Evolutionary conservation across 2,113 vertebrate species (phyloP).

Genomic region (Alethe castanea): DNA sequence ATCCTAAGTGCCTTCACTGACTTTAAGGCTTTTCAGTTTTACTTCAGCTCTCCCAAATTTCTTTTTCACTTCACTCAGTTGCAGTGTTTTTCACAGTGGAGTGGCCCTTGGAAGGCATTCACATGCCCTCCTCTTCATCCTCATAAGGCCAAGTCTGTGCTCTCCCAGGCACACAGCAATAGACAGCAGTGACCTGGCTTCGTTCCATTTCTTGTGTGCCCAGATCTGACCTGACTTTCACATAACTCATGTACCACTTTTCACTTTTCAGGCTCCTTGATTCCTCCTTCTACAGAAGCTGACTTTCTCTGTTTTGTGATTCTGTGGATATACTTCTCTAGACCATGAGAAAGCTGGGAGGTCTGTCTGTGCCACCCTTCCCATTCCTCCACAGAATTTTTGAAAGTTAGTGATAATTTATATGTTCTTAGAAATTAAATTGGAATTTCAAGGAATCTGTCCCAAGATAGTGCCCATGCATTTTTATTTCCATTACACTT

Average conservation of each 20-base stretch:
- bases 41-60: neutral
- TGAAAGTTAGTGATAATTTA: neutral
- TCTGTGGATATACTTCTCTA: neutral
- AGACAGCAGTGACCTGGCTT: neutral
- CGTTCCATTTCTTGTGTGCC: neutral
- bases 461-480: neutral
- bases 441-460: neutral
- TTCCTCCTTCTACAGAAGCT: neutral
- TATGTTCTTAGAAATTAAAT: neutral
- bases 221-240: neutral
- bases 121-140: neutral
- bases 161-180: neutral
- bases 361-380: neutral
- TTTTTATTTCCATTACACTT: slow-evolving; percentile 12
- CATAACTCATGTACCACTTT: neutral
- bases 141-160: neutral
- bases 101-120: neutral
- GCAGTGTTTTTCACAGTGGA: neutral
- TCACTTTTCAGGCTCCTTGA: neutral
- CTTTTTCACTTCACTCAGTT: neutral
- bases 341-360: neutral
- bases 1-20: neutral
- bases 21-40: neutral
- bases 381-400: neutral
- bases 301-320: neutral